Conservation (phyloP, 1,140 invertebrate species). For the Limonius californicus region DNA sequence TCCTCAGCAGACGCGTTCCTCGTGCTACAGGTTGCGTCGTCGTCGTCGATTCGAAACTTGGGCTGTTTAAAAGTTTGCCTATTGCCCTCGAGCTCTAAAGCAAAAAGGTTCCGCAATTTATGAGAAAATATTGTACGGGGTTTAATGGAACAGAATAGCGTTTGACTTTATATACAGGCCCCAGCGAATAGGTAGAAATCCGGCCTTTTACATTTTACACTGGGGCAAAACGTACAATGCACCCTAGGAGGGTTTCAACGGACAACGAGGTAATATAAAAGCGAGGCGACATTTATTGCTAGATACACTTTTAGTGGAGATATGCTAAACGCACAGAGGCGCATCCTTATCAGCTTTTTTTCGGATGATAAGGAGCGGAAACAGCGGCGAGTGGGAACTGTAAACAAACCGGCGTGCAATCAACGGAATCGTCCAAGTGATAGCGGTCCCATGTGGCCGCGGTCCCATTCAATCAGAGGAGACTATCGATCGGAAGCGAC, state of each 20-base stretch:
- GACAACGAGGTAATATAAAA: not conserved
- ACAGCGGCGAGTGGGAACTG: slow-evolving; percentile 14
- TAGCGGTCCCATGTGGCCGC: slow-evolving; percentile 17
- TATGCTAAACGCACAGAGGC: slow-evolving; percentile 1
- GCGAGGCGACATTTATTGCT: not conserved
- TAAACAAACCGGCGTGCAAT: slow-evolving; percentile 17
- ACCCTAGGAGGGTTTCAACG: not conserved
- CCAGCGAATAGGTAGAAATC: not conserved
- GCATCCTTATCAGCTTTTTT: not conserved
- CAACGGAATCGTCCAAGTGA: slow-evolving; percentile 3
- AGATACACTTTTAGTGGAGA: not conserved
- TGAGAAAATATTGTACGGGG: slow-evolving; percentile 12
- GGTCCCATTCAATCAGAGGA: slow-evolving; percentile 20
- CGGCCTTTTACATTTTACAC: not conserved
- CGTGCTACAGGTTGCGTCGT: slow-evolving; percentile 14
- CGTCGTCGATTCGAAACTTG: not conserved
- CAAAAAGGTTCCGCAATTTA: slow-evolving; percentile 9
- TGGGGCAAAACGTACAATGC: too few relatives aligned
- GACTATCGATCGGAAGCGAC: slow-evolving; percentile 14
- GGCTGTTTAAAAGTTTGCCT: slow-evolving; percentile 7
- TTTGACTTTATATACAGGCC: too few relatives aligned
- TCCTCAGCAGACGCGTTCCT: slow-evolving; percentile 5
- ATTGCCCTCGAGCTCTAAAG: slow-evolving; percentile 5
- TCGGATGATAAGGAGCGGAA: slow-evolving; percentile 6
- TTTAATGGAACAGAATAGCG: slow-evolving; percentile 22